phyloP scores from a whole-genome alignment of 1,140 invertebrate species.

The Calephelis virginiensis region DNA sequence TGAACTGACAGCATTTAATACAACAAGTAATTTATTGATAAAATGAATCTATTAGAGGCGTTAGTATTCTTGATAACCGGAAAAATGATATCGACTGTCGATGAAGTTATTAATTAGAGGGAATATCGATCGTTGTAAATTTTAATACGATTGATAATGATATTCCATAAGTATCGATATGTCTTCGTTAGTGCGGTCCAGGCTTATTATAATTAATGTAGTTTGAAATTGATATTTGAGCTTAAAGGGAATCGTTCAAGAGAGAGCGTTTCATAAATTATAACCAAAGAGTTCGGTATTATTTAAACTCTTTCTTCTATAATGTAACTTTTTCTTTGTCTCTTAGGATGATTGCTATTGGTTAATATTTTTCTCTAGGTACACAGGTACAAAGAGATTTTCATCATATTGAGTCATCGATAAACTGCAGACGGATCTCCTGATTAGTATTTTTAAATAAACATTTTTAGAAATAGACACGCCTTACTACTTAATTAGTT shows the following conservation, averaged over 20 bases:
- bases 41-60: conserved; percentile 14
- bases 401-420: too few relatives aligned
- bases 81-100: conserved; percentile 30
- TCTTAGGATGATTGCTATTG: too few relatives aligned
- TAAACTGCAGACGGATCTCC: too few relatives aligned
- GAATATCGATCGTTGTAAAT: conserved; percentile 57
- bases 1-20: not conserved
- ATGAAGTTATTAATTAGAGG: conserved; percentile 59
- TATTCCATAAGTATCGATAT: conserved; percentile 44
- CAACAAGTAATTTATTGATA: not conserved
- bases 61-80: conserved; percentile 4
- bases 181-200: conserved; percentile 49
- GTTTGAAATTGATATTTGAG: conserved; percentile 9
- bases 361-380: too few relatives aligned
- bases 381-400: too few relatives aligned
- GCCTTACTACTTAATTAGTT: too few relatives aligned
- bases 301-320: too few relatives aligned
- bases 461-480: too few relatives aligned
- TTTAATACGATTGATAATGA: conserved; percentile 57
- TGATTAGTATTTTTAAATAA: too few relatives aligned
- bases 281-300: not conserved
- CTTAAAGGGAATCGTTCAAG: not conserved
- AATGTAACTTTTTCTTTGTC: too few relatives aligned
- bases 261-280: not conserved
- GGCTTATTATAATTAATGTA: conserved; percentile 14